Percentiles rank a stretch among this genome's conserved stretches.
phyloP scores from a whole-genome alignment of 2,113 vertebrate species.

The Nestor notabilis region DNA sequence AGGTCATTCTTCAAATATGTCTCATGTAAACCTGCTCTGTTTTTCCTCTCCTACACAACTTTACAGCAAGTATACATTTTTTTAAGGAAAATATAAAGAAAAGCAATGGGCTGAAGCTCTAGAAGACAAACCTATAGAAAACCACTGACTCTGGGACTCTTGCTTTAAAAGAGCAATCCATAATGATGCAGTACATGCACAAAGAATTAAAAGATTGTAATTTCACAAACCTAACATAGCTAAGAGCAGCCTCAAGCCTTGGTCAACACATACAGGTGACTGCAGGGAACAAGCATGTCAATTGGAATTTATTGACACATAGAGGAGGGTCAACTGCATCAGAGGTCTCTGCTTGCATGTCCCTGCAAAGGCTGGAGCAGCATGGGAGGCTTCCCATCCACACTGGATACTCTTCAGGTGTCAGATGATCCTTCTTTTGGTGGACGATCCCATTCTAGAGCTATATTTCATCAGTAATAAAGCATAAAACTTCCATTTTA shows the following conservation, averaged over 20 bases:
- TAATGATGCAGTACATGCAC: background rate
- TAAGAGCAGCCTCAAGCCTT: background rate
- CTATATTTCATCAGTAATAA: background rate
- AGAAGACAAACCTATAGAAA: background rate
- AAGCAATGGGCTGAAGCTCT: background rate
- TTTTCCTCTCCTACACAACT: background rate
- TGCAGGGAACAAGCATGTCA: background rate
- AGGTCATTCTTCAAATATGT: background rate
- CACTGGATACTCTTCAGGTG: background rate
- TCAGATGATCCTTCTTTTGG: background rate
- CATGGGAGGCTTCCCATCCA: background rate
- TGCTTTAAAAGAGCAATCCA: background rate
- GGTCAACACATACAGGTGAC: background rate
- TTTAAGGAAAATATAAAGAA: background rate
- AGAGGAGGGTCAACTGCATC: background rate
- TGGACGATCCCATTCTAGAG: background rate
- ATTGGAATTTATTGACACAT: background rate
- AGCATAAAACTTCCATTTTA: background rate
- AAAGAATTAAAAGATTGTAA: background rate
- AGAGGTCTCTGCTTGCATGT: fast-evolving
- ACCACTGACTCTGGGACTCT: background rate
- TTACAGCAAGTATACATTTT: background rate
- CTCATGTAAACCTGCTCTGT: background rate
- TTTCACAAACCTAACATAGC: background rate
- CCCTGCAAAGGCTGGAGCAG: background rate